Evolutionary conservation across 2,797 vertebrate species (phyloP), one percentile per base, ranked within the genome.

Genomic region (Columba guinea): DNA sequence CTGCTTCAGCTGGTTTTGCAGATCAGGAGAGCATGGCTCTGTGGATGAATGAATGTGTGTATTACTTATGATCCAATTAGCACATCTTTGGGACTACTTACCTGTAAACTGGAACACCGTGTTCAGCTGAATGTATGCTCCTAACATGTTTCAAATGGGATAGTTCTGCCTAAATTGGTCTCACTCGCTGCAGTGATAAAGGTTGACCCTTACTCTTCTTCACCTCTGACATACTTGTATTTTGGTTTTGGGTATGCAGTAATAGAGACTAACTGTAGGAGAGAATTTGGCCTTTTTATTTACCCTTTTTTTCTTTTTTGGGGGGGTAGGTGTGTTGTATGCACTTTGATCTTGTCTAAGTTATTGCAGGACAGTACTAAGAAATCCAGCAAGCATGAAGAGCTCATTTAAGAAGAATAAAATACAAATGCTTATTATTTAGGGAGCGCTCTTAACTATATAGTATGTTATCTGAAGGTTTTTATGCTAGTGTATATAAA

Each of bases 301-400:
- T 28, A 16, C 20, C 7, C 3, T 24, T 46, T 9, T 3, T 5
- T 13, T 75, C 8, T 52, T 9, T 17, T n/a, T 48, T 27, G 7
- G 3, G 7, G 27, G 11, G 6, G 13, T 6, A 10, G 8, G 23
- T 8, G 17, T 3, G 5, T 39, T 3, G 4, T 39, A 5, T 81
- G 9, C 56, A 4, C 53, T 51, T 81, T 58, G n/a, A 77, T 53
- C 17, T 51, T 69, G 24, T 46, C 44, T 27, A 27, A 46, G 13
- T 71, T 77, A 55, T 13, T 48, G 23, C 35, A 53, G 28, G 84
- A 48, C 17, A 69, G 15, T n/a, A 26, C 22, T 83, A 70, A 93
- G 39, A 73, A 80, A 53, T 77, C 8, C 13, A 51, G 4, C 32
- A 77, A 64, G 41, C 27, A 32, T 23, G 35, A 63, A 62, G 41